Evolutionary conservation across 1,140 invertebrate species (phyloP), one percentile per base, ranked within the genome.

Genomic region (Bactericera cockerelli): DNA sequence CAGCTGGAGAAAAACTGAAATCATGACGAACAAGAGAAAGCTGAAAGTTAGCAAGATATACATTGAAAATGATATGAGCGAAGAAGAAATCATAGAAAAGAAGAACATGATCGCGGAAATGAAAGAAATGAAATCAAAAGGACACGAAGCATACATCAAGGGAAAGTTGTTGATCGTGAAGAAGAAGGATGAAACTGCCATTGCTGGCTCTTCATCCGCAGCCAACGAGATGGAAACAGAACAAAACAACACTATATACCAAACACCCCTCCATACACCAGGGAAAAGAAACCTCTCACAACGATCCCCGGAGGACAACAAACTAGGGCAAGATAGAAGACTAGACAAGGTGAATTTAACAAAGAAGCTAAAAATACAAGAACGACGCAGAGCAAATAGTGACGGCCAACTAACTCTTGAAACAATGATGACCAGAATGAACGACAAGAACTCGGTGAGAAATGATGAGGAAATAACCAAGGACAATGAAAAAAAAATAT

Each of bases 1-100:
- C n/a, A 49, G 42, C 42, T 49, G 42, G 42, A 49, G 42, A n/a
- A 49, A 49, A n/a, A 49, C 4, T n/a, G 42, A 49, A 49, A 49
- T 49, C 19, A 49, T 49, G 42, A 49, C 3, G 4, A 49, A 49
- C n/a, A 4, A n/a, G 19, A 49, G 42, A 22, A 49, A 49, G n/a
- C 42, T 49, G 4, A 49, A 22, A 8, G 42, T 6, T 10, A 49
- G 8, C n/a, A 49, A n/a, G 19, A 49, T 49, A 49, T 49, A 10
- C n/a, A 49, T 49, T 49, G 42, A 49, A 49, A 49, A 49, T 22
- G 42, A 49, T 22, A 19, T 49, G 42, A 49, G 22, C 42, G 42
- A 49, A 49, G 42, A 49, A 49, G 42, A 49, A 49, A 49, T 49
- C 4, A 16, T 4, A 49, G 42, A 49, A n/a, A 49, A 49, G n/a